Evolutionary conservation across 2,888 invertebrate species (phyloP), one percentile per base, ranked within the genome.

Genomic region (Cosmia trapezina): DNA sequence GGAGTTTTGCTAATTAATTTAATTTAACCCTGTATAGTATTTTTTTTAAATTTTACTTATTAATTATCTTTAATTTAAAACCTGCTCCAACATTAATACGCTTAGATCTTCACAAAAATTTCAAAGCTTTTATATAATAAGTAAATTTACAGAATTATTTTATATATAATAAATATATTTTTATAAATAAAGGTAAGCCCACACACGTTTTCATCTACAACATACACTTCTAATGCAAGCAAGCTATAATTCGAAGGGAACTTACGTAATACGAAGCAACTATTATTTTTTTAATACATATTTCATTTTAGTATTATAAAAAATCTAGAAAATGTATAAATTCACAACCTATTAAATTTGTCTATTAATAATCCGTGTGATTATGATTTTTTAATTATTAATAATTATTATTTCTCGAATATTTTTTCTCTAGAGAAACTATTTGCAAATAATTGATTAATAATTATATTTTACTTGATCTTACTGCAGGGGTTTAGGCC

Each of bases 321-420:
- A 95, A 91, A 94, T 94, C 95, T 95, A 95, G 92, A 95, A 96
- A 96, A 95, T 96, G 95, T 95, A 94, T 94, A 96, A 95, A 95
- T 95, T 96, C 96, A 96, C 96, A 96, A 96, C 96, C 96, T 96
- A 96, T 95, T 92, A 92, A 85, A 92, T 93, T 94, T 94, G 93
- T 94, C 95, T 95, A 95, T 93, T 92, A 90, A 89, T 86, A 82
- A 86, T 79, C 83, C 70, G 62, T 85, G 80, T 85, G 84, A 83
- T 83, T 81, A 76, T 85, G 81, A 73, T 80, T 78, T 87, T 85
- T 86, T 81, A 51, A 51, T 28, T 84, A 83, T 83, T 82, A 79
- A 81, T 88, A 86, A 87, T 88, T 83, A 85, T 84, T 86, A 87
- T 78, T 88, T 88, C 66, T 86, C 65, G 73, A 84, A 84, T 83